Conservation (phyloP, 2,113 vertebrate species). For the Tenrec ecaudatus region DNA sequence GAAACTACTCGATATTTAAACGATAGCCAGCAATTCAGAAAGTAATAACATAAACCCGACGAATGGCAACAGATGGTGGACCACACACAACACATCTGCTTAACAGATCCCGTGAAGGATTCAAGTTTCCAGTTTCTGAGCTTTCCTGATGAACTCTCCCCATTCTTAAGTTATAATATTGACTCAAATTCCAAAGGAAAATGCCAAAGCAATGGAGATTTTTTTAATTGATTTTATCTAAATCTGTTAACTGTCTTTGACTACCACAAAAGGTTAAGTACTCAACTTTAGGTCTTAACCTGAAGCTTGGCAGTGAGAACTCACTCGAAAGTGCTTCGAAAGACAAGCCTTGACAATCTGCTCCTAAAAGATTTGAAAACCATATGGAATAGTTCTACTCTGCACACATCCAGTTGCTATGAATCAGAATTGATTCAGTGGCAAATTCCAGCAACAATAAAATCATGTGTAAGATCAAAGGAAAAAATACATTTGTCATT, state of each 20-base stretch:
- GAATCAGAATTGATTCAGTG: neutral
- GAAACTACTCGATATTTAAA: constrained; percentile 31
- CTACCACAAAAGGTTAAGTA: neutral
- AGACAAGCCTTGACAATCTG: neutral
- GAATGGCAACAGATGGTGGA: neutral
- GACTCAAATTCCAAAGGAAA: neutral
- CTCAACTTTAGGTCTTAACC: neutral
- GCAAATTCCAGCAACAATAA: neutral
- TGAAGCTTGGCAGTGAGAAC: neutral
- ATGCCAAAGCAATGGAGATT: neutral
- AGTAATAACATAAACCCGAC: neutral
- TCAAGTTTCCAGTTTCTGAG: neutral
- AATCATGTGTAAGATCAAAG: constrained; percentile 26
- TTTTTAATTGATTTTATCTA: constrained; percentile 24
- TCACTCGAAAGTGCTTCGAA: neutral
- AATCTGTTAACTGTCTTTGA: neutral
- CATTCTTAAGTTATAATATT: neutral
- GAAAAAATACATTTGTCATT: neutral
- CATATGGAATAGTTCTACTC: neutral
- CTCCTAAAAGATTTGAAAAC: neutral
- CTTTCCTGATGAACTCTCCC: neutral
- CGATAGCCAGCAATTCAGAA: neutral
- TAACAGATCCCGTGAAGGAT: neutral
- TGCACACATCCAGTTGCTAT: neutral
- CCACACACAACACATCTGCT: neutral